phyloP scores from a whole-genome alignment of 2,113 vertebrate species.

The Chaetops frenatus region DNA sequence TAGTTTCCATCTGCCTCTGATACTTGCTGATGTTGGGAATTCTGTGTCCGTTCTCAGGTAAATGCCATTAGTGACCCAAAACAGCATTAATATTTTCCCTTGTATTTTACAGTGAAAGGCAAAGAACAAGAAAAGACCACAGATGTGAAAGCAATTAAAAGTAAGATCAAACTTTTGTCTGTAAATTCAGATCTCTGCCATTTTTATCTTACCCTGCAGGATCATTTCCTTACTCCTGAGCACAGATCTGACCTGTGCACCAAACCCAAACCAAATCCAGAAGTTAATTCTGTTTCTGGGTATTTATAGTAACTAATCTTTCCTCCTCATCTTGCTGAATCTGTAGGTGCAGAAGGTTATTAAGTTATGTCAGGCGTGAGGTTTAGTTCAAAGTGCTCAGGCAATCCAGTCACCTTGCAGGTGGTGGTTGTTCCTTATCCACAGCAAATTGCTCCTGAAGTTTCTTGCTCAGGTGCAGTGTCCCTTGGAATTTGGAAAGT shows the following conservation, averaged over 20 bases:
- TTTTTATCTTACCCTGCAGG: not conserved
- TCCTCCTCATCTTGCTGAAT: not conserved
- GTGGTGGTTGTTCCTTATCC: not conserved
- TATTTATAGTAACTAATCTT: slow-evolving; percentile 23
- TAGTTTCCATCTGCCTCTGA: not conserved
- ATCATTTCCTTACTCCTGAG: not conserved
- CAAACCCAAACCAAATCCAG: not conserved
- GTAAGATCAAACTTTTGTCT: slow-evolving; percentile 68
- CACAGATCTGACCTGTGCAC: not conserved
- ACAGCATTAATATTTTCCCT: not conserved
- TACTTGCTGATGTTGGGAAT: not conserved
- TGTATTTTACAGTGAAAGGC: slow-evolving; percentile 85
- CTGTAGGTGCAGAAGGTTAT: not conserved
- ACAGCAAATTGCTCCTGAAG: not conserved
- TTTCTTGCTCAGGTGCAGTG: not conserved
- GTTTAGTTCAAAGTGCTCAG: not conserved
- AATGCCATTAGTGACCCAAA: not conserved
- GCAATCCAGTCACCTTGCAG: not conserved
- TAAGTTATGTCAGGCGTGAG: not conserved
- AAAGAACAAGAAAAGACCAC: slow-evolving; percentile 87
- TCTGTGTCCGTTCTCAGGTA: not conserved
- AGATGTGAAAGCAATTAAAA: slow-evolving; percentile 82
- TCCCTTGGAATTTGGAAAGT: not conserved
- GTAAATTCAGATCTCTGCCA: not conserved
- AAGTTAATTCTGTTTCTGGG: not conserved